phyloP scores from a whole-genome alignment of 2,113 vertebrate genomes.

The Bombycilla garrulus region DNA sequence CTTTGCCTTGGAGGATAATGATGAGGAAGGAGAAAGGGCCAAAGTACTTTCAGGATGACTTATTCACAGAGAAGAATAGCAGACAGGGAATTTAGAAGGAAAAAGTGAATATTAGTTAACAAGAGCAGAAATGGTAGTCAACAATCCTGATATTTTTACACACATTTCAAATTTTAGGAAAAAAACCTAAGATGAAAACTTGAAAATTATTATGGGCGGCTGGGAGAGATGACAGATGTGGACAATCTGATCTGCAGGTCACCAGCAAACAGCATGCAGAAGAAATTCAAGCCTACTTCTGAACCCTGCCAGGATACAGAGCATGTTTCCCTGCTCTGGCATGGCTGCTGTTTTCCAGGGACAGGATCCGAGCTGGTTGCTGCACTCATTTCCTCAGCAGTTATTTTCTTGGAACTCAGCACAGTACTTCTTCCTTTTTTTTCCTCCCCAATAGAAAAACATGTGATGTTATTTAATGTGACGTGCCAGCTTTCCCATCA shows the following conservation, averaged over 20 bases:
- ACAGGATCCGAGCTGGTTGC: background rate
- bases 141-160: background rate
- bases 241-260: background rate
- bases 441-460: background rate
- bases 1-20: background rate
- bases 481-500: slow-evolving; percentile 21
- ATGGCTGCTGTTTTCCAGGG: background rate
- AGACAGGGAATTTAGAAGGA: background rate
- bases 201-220: background rate
- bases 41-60: background rate
- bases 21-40: background rate
- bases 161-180: background rate
- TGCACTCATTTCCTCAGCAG: slow-evolving; percentile 12
- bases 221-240: background rate
- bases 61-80: background rate
- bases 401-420: slow-evolving; percentile 25
- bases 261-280: background rate
- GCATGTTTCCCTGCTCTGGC: background rate
- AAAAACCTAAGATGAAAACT: background rate
- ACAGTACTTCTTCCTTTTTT: background rate
- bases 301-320: background rate
- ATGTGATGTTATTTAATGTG: slow-evolving; percentile 40
- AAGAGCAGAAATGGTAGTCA: background rate
- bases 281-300: background rate
- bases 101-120: background rate